Percentiles rank a stretch among this genome's conserved stretches.
Evolutionary conservation across 1,140 invertebrate species (phyloP).

Genomic region (Drosophila albomicans): DNA sequence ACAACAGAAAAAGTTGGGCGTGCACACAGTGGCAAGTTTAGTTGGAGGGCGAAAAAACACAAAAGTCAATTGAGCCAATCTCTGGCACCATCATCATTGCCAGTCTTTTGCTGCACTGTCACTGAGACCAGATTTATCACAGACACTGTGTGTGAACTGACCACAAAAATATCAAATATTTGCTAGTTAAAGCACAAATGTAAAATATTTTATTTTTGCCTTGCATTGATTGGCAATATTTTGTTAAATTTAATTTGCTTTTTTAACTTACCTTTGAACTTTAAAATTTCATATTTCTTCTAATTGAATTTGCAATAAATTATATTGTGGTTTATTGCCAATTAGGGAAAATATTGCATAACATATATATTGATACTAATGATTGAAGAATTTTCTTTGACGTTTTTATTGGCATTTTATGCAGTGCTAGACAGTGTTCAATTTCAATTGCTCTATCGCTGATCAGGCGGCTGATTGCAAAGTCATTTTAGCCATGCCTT

Average conservation of each 20-base stretch:
- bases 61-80: conserved; percentile 69
- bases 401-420: conserved; percentile 1
- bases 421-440: conserved; percentile 21
- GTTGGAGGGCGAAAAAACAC: conserved; percentile 7
- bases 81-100: conserved; percentile 31
- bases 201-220: background rate
- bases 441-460: conserved; percentile 34
- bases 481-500: conserved; percentile 25
- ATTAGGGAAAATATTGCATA: background rate
- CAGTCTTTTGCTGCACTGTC: conserved; percentile 7
- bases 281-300: background rate
- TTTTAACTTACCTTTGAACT: background rate
- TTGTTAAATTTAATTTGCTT: background rate
- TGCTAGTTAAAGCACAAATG: background rate
- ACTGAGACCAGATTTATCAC: conserved; percentile 39
- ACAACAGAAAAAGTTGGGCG: conserved; percentile 34
- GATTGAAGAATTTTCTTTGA: background rate
- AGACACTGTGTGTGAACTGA: conserved; percentile 27
- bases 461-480: conserved; percentile 39
- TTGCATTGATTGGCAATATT: background rate
- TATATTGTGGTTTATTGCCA: background rate
- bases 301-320: background rate
- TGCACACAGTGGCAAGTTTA: conserved; percentile 35
- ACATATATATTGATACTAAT: background rate
- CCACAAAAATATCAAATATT: conserved; percentile 30